phyloP scores from a whole-genome alignment of 1,140 invertebrate genomes.

The Heliconius melpomene region DNA sequence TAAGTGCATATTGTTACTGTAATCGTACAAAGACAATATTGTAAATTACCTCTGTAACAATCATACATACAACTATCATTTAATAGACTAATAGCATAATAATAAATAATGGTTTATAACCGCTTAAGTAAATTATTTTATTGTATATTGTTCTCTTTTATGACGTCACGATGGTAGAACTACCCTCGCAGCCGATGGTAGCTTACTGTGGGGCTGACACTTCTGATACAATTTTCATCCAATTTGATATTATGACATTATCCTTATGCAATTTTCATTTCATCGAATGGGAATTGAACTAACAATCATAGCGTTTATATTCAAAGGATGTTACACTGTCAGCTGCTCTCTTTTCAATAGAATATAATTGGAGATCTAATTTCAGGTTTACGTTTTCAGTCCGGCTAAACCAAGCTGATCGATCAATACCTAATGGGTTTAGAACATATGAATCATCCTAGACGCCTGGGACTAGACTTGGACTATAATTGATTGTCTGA shows the following conservation, averaged over 20 bases:
- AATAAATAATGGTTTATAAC: not conserved
- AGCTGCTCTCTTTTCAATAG: not conserved
- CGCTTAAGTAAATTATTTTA: no score
- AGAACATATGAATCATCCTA: constrained; percentile 18
- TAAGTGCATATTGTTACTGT: not conserved
- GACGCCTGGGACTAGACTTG: not conserved
- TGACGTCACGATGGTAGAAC: no score
- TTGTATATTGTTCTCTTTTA: no score
- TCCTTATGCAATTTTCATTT: no score
- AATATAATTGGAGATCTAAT: not conserved
- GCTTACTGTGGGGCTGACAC: no score
- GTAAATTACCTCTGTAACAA: not conserved
- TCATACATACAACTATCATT: not conserved
- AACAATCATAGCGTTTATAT: not conserved
- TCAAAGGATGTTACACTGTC: not conserved
- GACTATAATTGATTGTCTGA: constrained; percentile 23
- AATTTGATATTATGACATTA: no score
- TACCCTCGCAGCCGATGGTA: no score
- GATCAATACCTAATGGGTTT: constrained; percentile 21
- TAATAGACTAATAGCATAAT: not conserved
- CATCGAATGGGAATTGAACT: not conserved
- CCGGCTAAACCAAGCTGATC: not conserved
- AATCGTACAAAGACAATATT: not conserved
- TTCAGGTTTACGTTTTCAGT: not conserved
- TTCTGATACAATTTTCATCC: no score